Evolutionary conservation across 2,888 invertebrate genomes (phyloP), one percentile per base, ranked within the genome.

Genomic region (Tuta absoluta): DNA sequence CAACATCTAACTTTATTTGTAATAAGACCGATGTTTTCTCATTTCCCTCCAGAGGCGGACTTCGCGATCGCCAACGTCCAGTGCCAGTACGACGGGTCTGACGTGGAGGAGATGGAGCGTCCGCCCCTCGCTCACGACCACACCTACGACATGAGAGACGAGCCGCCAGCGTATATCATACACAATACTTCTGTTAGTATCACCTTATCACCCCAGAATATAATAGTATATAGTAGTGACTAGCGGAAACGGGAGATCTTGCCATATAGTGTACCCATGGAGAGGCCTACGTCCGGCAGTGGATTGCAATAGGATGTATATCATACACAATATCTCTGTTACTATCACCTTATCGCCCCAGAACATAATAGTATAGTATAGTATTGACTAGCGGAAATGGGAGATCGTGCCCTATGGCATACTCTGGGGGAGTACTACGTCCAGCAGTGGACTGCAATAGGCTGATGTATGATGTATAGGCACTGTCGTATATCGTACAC

Each of bases 51-150:
- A 45, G 45, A 45, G 19, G 59, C 84, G 82, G 91, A 91, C 58
- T 92, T 85, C 74, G 93, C 94, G 57, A 94, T 94, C 73, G 93
- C 94, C 24, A 94, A 94, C 80, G 94, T 94, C 63, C 93, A 93
- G 69, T 94, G 94, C 71, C 93, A 93, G 71, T 94, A 94, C 77
- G 94, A 93, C 80, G 84, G 89, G 65, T 85, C 85, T 0, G 86
- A 89, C 68, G 64, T 67, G 17, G 84, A 82, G 24, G 68, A 33
- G 33, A 33, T 33, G 4, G 33, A 33, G 56, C 64, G 66, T 63
- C 38, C 67, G 10, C 33, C n/a, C 4, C 24, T 69, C 19, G 63
- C 72, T 12, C 80, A 79, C 45, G 92, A 92, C 75, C 92, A 92
- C 80, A 92, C 83, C 7, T 89, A 92, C 75, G 90, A 89, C 71